A percentile compares a stretch with the other conserved stretches of the same genome.
Conservation (phyloP, 2,113 vertebrate species). For the Hippocampus comes region DNA sequence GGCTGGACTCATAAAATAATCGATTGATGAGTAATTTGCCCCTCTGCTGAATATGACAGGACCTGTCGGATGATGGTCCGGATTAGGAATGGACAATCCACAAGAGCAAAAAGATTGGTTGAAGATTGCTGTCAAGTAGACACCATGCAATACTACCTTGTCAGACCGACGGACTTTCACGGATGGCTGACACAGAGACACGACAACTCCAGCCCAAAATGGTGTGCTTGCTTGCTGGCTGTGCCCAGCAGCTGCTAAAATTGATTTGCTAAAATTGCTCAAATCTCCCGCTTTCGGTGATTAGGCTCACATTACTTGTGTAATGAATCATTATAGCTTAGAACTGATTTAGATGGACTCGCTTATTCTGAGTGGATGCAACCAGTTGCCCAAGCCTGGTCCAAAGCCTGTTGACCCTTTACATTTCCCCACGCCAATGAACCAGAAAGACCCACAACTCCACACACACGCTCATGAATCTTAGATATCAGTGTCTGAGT, state of each 20-base stretch:
- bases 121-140: neutral
- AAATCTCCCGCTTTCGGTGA: neutral
- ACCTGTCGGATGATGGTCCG: conserved; percentile 21
- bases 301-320: neutral
- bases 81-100: neutral
- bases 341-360: neutral
- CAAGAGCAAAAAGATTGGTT: neutral
- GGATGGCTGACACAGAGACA: neutral
- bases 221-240: neutral
- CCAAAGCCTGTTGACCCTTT: conserved; percentile 8
- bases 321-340: neutral
- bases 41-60: conserved; percentile 45
- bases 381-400: neutral
- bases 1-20: conserved; percentile 56
- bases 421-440: neutral
- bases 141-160: neutral
- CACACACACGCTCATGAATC: neutral
- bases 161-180: neutral
- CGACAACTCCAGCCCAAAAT: neutral
- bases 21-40: conserved; percentile 68
- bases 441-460: neutral
- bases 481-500: conserved; percentile 2
- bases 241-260: neutral
- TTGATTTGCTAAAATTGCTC: neutral
- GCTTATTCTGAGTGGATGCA: neutral